Percentiles rank a stretch among this genome's conserved stretches.
Evolutionary conservation across 2,888 invertebrate species (phyloP).

Genomic region (Fissipunctia ypsillon): DNA sequence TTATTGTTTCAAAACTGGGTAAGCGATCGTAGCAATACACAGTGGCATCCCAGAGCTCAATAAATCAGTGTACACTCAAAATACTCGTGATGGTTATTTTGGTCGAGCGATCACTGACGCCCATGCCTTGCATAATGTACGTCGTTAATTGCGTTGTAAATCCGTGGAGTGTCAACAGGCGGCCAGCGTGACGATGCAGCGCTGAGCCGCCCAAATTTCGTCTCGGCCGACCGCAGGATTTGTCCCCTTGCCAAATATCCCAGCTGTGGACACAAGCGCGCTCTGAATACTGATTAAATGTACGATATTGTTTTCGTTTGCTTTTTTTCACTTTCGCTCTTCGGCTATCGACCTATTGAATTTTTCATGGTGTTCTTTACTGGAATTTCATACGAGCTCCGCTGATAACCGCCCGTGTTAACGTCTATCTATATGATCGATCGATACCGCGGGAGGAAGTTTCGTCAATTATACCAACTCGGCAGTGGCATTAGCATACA

Average conservation of each 20-base stretch:
- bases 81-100: constrained; percentile 77
- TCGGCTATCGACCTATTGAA: constrained; percentile 85
- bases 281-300: constrained; percentile 88
- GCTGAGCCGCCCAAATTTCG: constrained; percentile 70
- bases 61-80: constrained; percentile 78
- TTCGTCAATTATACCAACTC: constrained; percentile 82
- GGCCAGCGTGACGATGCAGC: constrained; percentile 72
- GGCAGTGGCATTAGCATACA: constrained; percentile 84
- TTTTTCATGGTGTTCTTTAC: constrained; percentile 86
- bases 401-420: constrained; percentile 76
- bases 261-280: constrained; percentile 85
- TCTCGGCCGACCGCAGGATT: constrained; percentile 74
- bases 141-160: constrained; percentile 79
- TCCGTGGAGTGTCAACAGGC: constrained; percentile 75
- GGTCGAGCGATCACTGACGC: constrained; percentile 70
- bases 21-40: constrained; percentile 76
- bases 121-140: constrained; percentile 80
- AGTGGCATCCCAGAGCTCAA: constrained; percentile 69
- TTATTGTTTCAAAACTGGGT: constrained; percentile 72
- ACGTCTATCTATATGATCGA: constrained; percentile 81
- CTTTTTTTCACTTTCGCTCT: constrained; percentile 86
- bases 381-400: constrained; percentile 81
- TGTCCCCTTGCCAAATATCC: constrained; percentile 87
- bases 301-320: constrained; percentile 86
- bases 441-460: constrained; percentile 83